Percentiles rank a stretch among this genome's conserved stretches.
phyloP scores from a whole-genome alignment of 2,113 vertebrate genomes.

The Epinephelus moara region DNA sequence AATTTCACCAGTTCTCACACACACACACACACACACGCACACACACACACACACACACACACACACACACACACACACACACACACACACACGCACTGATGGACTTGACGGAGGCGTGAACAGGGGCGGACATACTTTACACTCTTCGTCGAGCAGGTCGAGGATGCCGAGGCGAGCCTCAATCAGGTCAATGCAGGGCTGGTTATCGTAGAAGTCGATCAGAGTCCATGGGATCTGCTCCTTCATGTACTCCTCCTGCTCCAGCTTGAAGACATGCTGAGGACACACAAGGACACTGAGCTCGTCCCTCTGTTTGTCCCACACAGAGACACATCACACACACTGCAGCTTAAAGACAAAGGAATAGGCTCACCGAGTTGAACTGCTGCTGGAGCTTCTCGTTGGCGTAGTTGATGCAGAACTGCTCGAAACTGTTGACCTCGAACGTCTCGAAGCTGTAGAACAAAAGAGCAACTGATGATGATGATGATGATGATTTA shows the following conservation, averaged over 20 bases:
- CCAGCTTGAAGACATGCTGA: slow-evolving; percentile 97
- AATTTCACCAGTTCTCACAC: too few relatives aligned
- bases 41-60: too few relatives aligned
- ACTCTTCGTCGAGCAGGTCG: slow-evolving; percentile 97
- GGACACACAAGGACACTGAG: background rate
- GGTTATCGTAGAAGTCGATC: slow-evolving; percentile 96
- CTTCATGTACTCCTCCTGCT: slow-evolving; percentile 98
- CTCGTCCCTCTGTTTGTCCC: too few relatives aligned
- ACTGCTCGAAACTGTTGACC: slow-evolving; percentile 97
- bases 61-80: too few relatives aligned
- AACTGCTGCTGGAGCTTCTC: slow-evolving; percentile 99
- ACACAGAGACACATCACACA: background rate
- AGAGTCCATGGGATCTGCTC: slow-evolving; percentile 96
- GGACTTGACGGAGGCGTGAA: too few relatives aligned
- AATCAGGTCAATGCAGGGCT: slow-evolving; percentile 96
- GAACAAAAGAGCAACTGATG: background rate
- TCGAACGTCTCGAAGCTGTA: slow-evolving; percentile 97
- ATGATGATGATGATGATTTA: too few relatives aligned
- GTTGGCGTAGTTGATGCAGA: slow-evolving; percentile 99
- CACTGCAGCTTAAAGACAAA: background rate
- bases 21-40: too few relatives aligned
- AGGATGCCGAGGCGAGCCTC: slow-evolving; percentile 94
- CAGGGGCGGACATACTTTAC: slow-evolving; percentile 81
- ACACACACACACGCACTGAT: too few relatives aligned
- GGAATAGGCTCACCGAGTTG: slow-evolving; percentile 86